These are phyloP conservation scores for Cyprinella venusta DNA, from an alignment of 2,797 vertebrate species.

Conservation along the genomic window DNA sequence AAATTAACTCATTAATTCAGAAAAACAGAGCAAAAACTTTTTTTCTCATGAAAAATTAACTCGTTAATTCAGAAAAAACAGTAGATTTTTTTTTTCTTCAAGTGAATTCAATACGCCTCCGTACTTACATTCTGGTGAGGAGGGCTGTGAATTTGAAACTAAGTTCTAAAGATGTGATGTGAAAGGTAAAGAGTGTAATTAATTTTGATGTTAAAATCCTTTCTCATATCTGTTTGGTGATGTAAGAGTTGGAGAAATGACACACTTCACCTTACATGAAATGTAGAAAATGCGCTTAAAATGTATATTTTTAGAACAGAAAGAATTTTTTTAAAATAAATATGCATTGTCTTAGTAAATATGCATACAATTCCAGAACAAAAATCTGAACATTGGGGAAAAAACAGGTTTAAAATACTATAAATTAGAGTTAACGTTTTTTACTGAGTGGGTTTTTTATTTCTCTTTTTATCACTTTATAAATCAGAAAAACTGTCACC, in stretches of 20 bases:
- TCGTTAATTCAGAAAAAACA: too few relatives aligned
- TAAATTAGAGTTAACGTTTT: not conserved
- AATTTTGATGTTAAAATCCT: not conserved
- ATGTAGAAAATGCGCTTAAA: not conserved
- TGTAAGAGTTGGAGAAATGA: not conserved
- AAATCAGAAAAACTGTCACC: not conserved
- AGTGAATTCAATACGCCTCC: too few relatives aligned
- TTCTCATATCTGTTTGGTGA: not conserved
- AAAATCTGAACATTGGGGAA: not conserved
- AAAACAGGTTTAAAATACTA: not conserved
- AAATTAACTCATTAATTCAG: too few relatives aligned
- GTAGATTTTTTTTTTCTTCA: too few relatives aligned
- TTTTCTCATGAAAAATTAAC: too few relatives aligned
- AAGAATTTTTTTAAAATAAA: not conserved
- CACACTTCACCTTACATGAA: not conserved
- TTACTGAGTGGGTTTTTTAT: not conserved
- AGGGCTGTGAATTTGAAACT: not conserved
- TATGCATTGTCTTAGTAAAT: not conserved
- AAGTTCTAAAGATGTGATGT: too few relatives aligned
- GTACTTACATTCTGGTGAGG: too few relatives aligned
- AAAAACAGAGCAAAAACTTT: too few relatives aligned
- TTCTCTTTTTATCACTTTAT: not conserved
- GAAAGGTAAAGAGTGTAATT: not conserved
- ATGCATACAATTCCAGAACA: not conserved
- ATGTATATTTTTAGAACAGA: not conserved